Conservation (phyloP, 1,140 invertebrate genomes). For the Anastrepha ludens region DNA sequence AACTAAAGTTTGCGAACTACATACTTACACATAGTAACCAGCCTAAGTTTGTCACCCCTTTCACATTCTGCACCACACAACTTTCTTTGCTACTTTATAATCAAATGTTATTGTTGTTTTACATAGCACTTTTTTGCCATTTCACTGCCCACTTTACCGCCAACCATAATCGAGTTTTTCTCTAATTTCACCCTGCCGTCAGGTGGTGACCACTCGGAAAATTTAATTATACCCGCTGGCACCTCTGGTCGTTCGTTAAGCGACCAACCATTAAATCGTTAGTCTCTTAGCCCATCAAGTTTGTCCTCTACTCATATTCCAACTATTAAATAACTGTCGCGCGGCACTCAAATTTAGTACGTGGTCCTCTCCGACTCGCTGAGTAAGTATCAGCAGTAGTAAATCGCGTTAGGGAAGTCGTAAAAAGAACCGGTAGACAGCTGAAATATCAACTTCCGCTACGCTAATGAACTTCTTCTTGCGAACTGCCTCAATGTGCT, state of each 20-base stretch:
- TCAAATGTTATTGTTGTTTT: slow-evolving; percentile 1
- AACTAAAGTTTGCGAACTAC: not conserved
- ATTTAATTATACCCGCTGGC: slow-evolving; percentile 40
- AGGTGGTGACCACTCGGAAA: slow-evolving; percentile 51
- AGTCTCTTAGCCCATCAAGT: not conserved
- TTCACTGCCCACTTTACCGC: not conserved
- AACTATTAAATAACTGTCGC: not conserved
- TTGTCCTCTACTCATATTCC: slow-evolving; percentile 9
- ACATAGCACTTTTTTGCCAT: not conserved
- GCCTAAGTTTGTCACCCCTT: not conserved
- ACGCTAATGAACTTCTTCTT: slow-evolving; percentile 36
- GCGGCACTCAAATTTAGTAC: not conserved
- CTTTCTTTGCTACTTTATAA: not conserved
- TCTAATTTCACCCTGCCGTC: not conserved
- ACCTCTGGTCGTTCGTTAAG: not conserved
- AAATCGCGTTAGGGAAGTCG: slow-evolving; percentile 44
- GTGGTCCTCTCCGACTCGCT: not conserved
- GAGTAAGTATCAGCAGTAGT: slow-evolving; percentile 11
- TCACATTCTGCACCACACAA: not conserved
- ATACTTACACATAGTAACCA: not conserved
- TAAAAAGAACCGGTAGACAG: slow-evolving; percentile 33
- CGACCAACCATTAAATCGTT: slow-evolving; percentile 35
- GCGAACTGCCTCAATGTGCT: not conserved
- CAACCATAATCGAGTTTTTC: not conserved
- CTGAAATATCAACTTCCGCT: slow-evolving; percentile 25